Conservation (phyloP, 2,797 vertebrate genomes). For the Alca torda region DNA sequence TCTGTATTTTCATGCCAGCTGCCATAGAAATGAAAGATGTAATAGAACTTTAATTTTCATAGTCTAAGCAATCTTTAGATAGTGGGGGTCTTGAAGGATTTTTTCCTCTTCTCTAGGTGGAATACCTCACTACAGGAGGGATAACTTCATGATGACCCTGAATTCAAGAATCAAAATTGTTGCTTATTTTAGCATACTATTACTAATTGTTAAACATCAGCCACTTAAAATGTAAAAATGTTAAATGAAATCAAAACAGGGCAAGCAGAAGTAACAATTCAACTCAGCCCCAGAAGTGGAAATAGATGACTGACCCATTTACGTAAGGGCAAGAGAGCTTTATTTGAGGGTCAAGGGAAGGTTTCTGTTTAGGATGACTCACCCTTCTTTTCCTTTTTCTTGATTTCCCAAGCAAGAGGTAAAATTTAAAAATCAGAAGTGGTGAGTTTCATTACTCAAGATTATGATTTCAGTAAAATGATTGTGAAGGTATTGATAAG, state of each 20-base stretch:
- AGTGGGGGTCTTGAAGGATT: not conserved
- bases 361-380: not conserved
- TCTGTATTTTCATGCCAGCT: not conserved
- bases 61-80: not conserved
- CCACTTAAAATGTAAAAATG: not conserved
- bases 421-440: not conserved
- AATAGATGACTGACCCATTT: not conserved
- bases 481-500: not conserved
- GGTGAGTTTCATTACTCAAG: not conserved
- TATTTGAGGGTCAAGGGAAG: not conserved
- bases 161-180: conserved; percentile 20
- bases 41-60: not conserved
- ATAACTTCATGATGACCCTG: not conserved
- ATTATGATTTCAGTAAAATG: not conserved
- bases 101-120: not conserved
- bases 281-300: not conserved
- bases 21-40: not conserved
- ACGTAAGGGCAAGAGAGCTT: not conserved
- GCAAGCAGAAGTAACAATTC: conserved; percentile 32
- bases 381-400: not conserved
- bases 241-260: not conserved
- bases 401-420: not conserved
- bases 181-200: not conserved
- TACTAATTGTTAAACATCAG: conserved; percentile 7
- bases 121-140: not conserved